Evolutionary conservation across 2,797 vertebrate genomes (phyloP).

Genomic region (Bovichtus diacanthus): DNA sequence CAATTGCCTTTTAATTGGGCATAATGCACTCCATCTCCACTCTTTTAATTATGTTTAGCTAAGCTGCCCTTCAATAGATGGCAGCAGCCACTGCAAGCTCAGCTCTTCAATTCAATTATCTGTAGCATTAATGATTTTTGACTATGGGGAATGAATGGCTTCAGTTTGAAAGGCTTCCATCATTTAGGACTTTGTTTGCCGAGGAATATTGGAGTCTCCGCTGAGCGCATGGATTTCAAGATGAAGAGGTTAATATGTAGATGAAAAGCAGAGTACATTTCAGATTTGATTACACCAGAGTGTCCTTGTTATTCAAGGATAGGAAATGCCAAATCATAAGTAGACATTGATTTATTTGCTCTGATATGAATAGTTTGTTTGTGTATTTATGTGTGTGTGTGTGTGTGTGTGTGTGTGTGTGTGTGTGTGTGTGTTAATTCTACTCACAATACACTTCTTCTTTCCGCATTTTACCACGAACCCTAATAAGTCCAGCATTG

Average conservation of each 20-base stretch:
- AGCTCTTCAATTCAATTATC: conserved; percentile 79
- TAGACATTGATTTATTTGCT: conserved; percentile 51
- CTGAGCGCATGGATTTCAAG: conserved; percentile 31
- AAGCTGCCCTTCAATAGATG: conserved; percentile 78
- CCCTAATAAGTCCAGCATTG: conserved; percentile 6
- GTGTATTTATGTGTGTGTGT: not conserved
- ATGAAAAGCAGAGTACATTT: conserved; percentile 55
- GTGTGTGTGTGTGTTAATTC: conserved; percentile 1
- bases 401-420: not conserved
- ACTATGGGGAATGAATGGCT: conserved; percentile 69
- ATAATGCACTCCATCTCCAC: conserved; percentile 81
- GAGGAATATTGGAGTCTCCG: conserved; percentile 34
- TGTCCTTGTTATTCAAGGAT: conserved; percentile 28
- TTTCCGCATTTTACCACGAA: conserved; percentile 24
- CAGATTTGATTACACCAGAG: conserved; percentile 40
- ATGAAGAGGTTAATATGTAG: conserved; percentile 55
- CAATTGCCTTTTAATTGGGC: conserved; percentile 85
- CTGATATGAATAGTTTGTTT: not conserved
- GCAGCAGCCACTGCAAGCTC: conserved; percentile 69
- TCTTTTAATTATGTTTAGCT: conserved; percentile 83
- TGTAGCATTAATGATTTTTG: conserved; percentile 81
- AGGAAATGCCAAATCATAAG: conserved; percentile 31
- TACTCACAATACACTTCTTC: not conserved
- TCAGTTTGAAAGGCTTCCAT: conserved; percentile 62
- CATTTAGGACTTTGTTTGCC: conserved; percentile 47